phyloP scores from a whole-genome alignment of 2,797 vertebrate genomes.

The Anolis apletophallus region DNA sequence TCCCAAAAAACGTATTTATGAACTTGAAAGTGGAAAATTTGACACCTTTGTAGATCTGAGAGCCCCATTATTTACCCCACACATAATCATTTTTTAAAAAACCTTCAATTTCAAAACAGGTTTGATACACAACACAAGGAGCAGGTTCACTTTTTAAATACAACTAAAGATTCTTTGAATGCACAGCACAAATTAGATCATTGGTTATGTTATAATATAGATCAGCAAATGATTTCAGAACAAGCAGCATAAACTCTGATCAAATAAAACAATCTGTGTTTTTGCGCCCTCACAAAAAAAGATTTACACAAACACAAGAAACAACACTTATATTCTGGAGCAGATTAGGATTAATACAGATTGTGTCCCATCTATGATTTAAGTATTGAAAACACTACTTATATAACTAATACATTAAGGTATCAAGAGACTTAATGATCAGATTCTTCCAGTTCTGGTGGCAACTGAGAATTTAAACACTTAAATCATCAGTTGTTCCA shows the following conservation, averaged over 20 bases:
- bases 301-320: constrained; percentile 37
- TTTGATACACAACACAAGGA: background rate
- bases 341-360: constrained; percentile 40
- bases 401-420: constrained; percentile 60
- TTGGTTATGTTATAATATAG: background rate
- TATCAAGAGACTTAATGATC: constrained; percentile 52
- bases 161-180: background rate
- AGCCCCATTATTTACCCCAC: background rate
- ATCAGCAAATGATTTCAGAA: constrained; percentile 37
- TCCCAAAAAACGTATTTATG: background rate
- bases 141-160: background rate
- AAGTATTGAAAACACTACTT: constrained; percentile 53
- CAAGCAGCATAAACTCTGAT: constrained; percentile 1
- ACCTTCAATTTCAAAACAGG: background rate
- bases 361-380: constrained; percentile 45
- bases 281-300: constrained; percentile 11
- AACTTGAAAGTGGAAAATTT: background rate
- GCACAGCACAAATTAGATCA: background rate
- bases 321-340: constrained; percentile 46
- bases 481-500: constrained; percentile 77
- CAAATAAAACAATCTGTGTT: background rate
- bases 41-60: background rate
- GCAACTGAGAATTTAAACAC: constrained; percentile 72
- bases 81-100: background rate
- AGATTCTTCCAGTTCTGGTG: constrained; percentile 66